phyloP scores from a whole-genome alignment of 2,888 invertebrate species.

The Malacosoma neustria region DNA sequence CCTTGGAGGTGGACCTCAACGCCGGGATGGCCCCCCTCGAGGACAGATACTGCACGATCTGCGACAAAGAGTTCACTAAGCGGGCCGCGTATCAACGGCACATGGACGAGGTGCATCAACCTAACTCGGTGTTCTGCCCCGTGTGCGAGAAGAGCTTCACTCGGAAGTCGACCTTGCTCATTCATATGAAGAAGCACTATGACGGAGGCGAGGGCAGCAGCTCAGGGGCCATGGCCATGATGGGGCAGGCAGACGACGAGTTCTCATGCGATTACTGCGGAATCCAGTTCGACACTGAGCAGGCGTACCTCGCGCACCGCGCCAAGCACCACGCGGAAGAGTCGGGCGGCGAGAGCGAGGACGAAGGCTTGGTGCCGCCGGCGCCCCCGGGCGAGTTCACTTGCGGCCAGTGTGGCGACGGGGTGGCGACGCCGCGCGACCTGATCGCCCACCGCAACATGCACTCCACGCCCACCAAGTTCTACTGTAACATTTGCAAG shows the following conservation, averaged over 20 bases:
- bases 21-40: constrained; percentile 53
- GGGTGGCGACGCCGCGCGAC: constrained; percentile 69
- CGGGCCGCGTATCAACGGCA: constrained; percentile 77
- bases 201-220: constrained; percentile 53
- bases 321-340: constrained; percentile 72
- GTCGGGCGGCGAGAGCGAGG: constrained; percentile 51
- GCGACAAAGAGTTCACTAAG: constrained; percentile 76
- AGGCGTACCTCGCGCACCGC: constrained; percentile 73
- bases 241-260: constrained; percentile 37
- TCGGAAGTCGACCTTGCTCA: constrained; percentile 75
- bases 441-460: constrained; percentile 72
- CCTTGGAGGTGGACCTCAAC: constrained; percentile 56
- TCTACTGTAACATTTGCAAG: constrained; percentile 76
- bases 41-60: constrained; percentile 73
- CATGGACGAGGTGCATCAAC: constrained; percentile 72
- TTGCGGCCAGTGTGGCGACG: constrained; percentile 72
- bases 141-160: constrained; percentile 78
- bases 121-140: constrained; percentile 73
- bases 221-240: constrained; percentile 23
- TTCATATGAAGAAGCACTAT: constrained; percentile 78
- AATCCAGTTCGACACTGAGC: constrained; percentile 72
- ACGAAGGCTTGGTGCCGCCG: constrained; percentile 39
- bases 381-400: constrained; percentile 63
- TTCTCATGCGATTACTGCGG: constrained; percentile 77
- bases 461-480: constrained; percentile 66